Evolutionary conservation across 1,140 invertebrate species (phyloP).

Genomic region (Apis laboriosa): DNA sequence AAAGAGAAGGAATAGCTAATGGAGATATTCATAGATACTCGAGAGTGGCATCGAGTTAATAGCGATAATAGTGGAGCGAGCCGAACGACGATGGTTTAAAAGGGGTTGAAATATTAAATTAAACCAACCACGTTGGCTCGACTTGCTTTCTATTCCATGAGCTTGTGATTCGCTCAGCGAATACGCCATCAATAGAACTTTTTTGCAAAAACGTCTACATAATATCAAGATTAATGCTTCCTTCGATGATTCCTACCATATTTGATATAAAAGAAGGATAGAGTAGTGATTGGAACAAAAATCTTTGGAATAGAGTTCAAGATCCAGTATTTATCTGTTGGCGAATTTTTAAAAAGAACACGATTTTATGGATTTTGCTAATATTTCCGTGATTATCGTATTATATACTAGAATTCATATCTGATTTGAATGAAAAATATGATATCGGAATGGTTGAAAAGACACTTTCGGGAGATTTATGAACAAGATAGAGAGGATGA

Average conservation of each 20-base stretch:
- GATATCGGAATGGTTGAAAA: neutral
- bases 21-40: too few species aligned
- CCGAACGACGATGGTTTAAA: neutral
- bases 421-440: conserved; percentile 13
- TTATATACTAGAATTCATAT: neutral
- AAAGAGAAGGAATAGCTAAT: conserved; percentile 22
- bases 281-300: too few species aligned
- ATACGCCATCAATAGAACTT: neutral
- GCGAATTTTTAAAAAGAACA: neutral
- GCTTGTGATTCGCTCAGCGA: neutral
- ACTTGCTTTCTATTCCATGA: neutral
- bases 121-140: conserved; percentile 3
- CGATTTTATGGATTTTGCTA: neutral
- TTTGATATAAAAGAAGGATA: too few species aligned
- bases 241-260: neutral
- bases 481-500: neutral
- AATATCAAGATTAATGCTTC: conserved; percentile 16
- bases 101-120: conserved; percentile 42
- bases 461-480: neutral
- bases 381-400: neutral
- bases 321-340: too few species aligned
- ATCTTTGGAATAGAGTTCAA: too few species aligned
- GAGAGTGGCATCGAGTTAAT: conserved; percentile 15
- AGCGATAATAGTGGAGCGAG: neutral
- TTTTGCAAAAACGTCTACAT: neutral